A percentile compares a stretch with the other conserved stretches of the same genome.
These are phyloP conservation scores for Pseudorhombus dupliciocellatus DNA, from an alignment of 2,113 vertebrate genomes.

Conservation along the genomic window DNA sequence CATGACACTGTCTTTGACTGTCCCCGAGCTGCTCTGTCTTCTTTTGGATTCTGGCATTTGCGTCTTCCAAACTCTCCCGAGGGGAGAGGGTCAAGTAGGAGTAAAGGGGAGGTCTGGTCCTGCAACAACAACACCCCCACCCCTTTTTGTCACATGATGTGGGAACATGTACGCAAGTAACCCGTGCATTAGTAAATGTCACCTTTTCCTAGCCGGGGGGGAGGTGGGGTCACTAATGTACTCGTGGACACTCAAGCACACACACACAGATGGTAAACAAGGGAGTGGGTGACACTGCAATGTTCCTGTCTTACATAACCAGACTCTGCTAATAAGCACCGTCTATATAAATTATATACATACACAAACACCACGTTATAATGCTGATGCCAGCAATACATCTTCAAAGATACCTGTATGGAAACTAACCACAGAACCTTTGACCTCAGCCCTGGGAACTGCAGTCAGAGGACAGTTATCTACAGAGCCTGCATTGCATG, in stretches of 20 bases:
- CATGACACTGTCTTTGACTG: neutral
- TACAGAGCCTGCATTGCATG: neutral
- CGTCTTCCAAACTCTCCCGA: too few relatives aligned
- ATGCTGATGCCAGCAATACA: neutral
- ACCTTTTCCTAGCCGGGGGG: constrained; percentile 24
- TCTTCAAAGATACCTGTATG: constrained; percentile 30
- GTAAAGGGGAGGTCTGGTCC: constrained; percentile 11
- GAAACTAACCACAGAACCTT: constrained; percentile 12
- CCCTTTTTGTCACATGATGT: constrained; percentile 34
- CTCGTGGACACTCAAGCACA: neutral
- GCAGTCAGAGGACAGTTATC: constrained; percentile 1
- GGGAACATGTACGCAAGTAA: constrained; percentile 33
- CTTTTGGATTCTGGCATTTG: too few relatives aligned
- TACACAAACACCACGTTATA: neutral
- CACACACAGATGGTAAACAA: constrained; percentile 50
- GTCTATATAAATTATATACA: neutral
- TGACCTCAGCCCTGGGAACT: constrained; percentile 17
- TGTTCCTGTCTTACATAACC: constrained; percentile 50
- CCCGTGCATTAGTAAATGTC: constrained; percentile 61
- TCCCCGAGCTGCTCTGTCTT: neutral
- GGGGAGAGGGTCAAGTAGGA: neutral
- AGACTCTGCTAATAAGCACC: constrained; percentile 23
- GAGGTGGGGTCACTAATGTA: constrained; percentile 10
- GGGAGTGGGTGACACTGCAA: constrained; percentile 7
- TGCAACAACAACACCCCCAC: neutral